Base-by-base conservation (phyloP, 2,113 vertebrate genomes). In the Petrocephalus microphthalmus region DNA sequence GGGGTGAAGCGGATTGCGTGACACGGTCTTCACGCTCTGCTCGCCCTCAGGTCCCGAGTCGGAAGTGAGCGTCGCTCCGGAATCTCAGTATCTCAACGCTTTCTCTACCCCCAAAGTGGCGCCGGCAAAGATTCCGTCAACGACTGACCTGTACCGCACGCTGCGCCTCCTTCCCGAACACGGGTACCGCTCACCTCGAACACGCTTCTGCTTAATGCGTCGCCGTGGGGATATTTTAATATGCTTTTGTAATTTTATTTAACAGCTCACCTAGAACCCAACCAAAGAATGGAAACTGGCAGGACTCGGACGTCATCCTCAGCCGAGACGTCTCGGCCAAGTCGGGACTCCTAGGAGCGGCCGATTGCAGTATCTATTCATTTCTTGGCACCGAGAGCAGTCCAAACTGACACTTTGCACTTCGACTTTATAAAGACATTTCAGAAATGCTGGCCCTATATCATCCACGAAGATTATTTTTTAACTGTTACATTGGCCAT, bases 131-230 rank as follows among this genome's bases (percentile, higher is more conserved):
- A 94, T 94, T 89, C 94, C 96, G 90, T 92, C 94, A 60, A 95
- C 97, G 84, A 88, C 94, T 19, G 97, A 97, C 47, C 93, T 95
- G 45, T 96, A 95, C 91, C 96, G 94, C 87, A 93, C 93, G 19
- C 92, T 95, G 81, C 93, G 90, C 20, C 94, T 95, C 53, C 87
- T 93, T 22, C 93, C 95, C 82, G 92, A 91, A 33, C 93, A 95
- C 91, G 97, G 97, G 98, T 99, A 96, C 52, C 8, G 1, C 11
- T 52, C 33, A 22, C 42, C 2, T 49, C n/a, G 3, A 25, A 51
- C 25, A 15, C 4, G 2, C 51, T 33, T 53, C 57, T 47, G 42
- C 8, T n/a, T 47, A 19, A 37, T 25, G n/a, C 25, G n/a, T 86
- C 1, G 22, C 6, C 2, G 5, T 13, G 6, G 1, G 42, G 42